phyloP scores from a whole-genome alignment of 2,113 vertebrate genomes.

The Glareola pratincola region DNA sequence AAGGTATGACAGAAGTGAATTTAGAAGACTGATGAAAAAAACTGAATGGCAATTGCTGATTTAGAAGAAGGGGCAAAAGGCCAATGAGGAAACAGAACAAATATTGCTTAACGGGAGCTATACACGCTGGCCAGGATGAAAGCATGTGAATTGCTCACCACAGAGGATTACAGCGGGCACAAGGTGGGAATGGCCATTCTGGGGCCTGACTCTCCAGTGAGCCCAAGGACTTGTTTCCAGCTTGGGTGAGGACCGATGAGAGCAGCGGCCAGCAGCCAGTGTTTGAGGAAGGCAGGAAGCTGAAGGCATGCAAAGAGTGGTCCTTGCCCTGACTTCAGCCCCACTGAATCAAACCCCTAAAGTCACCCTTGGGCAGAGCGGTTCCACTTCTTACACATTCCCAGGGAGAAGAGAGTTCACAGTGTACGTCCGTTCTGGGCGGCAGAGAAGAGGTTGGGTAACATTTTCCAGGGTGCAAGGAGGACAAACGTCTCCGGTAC shows the following conservation, averaged over 20 bases:
- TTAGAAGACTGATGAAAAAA: not conserved
- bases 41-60: not conserved
- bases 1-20: not conserved
- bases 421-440: fast-evolving
- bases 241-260: not conserved
- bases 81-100: not conserved
- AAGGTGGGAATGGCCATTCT: not conserved
- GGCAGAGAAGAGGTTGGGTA: not conserved
- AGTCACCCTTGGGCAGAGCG: not conserved
- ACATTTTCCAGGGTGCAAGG: not conserved
- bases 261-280: fast-evolving
- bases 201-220: not conserved
- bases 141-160: fast-evolving
- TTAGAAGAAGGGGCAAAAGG: not conserved
- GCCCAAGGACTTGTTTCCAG: not conserved
- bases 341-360: not conserved
- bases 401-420: not conserved
- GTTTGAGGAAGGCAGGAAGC: not conserved
- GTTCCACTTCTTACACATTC: not conserved
- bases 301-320: not conserved
- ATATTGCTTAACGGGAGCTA: not conserved
- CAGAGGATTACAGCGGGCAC: fast-evolving
- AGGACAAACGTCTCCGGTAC: not conserved
- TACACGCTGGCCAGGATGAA: not conserved
- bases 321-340: not conserved